Evolutionary conservation across 2,797 vertebrate species (phyloP), one percentile per base, ranked within the genome.

Genomic region (Holocentrus rufus): DNA sequence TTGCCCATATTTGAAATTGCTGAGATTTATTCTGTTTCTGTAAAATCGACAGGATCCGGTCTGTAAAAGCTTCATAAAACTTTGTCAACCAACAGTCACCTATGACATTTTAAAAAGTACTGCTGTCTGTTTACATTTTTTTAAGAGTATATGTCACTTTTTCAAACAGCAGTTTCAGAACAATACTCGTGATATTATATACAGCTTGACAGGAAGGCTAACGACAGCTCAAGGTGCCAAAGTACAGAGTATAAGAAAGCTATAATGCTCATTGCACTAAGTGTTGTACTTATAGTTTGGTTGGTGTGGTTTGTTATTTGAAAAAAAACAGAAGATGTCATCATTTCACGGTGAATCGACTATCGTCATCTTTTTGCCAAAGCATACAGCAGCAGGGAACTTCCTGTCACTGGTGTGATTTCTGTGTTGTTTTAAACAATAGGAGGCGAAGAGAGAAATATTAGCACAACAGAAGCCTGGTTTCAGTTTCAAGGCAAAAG

Each of bases 211-310:
- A 20, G 30, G 47, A 42, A 22, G 25, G 14, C 23, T 8, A 18
- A 44, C 8, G 31, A 57, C 7, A 47, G 71, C 62, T 76, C 72
- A 65, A 54, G 66, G 53, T 36, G 36, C 36, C 7, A 30, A 18
- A 58, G n/a, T 9, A 23, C 36, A 39, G 36, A 39, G 36, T 2
- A n/a, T 25, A 23, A 2, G 9, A 25, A 59, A 50, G 44, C 44
- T 22, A 14, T 36, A 20, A 56, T 20, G 31, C 11, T 59, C 39
- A 30, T 22, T 68, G 54, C 65, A 68, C 56, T 69, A 59, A 34
- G 44, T 34, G 56, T 60, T 36, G 44, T 59, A 49, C 55, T 15
- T 57, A 47, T 10, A 18, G 14, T 27, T 5, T 39, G 36, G 36
- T 39, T 59, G 56, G 27, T 44, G 68, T 55, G 50, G 54, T 47